Percentiles rank a stretch among this genome's conserved stretches.
Evolutionary conservation across 2,113 vertebrate species (phyloP).

Genomic region (Rattus rattus): DNA sequence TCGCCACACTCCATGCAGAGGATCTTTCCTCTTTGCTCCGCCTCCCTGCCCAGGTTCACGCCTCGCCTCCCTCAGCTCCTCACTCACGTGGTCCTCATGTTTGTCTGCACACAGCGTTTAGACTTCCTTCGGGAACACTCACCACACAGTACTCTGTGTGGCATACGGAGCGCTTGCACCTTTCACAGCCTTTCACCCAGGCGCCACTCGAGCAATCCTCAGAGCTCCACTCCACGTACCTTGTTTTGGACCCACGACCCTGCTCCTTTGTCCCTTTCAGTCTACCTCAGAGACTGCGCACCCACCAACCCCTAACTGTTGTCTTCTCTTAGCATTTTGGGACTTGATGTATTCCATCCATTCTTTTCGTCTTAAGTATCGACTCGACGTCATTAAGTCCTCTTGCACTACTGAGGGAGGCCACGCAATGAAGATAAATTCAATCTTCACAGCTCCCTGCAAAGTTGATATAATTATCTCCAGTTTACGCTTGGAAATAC

Average conservation of each 20-base stretch:
- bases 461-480: neutral
- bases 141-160: neutral
- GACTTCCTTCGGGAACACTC: neutral
- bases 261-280: neutral
- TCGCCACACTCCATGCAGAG: fast-evolving
- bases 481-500: neutral
- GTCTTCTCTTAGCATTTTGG: neutral
- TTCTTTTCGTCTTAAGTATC: neutral
- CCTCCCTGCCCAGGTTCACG: neutral
- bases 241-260: neutral
- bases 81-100: neutral
- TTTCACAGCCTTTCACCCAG: neutral
- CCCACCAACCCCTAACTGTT: fast-evolving
- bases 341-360: neutral
- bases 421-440: neutral
- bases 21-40: neutral
- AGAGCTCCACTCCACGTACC: neutral
- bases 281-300: neutral
- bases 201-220: neutral
- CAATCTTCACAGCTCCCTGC: neutral
- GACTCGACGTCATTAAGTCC: neutral
- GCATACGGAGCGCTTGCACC: neutral
- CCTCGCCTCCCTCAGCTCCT: neutral
- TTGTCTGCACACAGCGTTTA: neutral
- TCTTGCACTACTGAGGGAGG: neutral